phyloP scores from a whole-genome alignment of 2,797 vertebrate genomes.

The Psittacula echo region DNA sequence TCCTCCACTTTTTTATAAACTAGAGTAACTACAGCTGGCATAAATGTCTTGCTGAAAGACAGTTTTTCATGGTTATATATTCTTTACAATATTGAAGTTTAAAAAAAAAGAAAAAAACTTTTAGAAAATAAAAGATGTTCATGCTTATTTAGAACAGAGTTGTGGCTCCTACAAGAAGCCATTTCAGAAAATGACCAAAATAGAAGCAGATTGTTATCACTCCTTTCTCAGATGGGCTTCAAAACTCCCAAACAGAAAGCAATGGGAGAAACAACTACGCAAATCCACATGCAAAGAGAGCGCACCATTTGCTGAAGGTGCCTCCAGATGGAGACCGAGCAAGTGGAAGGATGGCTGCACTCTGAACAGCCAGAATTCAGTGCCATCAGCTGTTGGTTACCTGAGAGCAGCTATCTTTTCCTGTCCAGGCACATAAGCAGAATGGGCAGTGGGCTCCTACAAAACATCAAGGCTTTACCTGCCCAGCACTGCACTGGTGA shows the following conservation, averaged over 20 bases:
- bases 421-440: not conserved
- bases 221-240: not conserved
- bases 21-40: not conserved
- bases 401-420: not conserved
- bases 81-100: not conserved
- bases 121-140: not conserved
- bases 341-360: not conserved
- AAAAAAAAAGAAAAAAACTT: not conserved
- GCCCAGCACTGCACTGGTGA: not conserved
- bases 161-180: not conserved
- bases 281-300: not conserved
- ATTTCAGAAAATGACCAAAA: not conserved
- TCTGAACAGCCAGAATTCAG: not conserved
- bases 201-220: not conserved
- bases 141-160: not conserved
- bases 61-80: not conserved
- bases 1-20: not conserved
- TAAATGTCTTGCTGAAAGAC: not conserved
- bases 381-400: not conserved
- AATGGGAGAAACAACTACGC: not conserved
- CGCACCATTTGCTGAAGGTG: accelerated
- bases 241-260: not conserved
- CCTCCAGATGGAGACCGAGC: not conserved
- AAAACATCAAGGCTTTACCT: not conserved
- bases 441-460: not conserved